Base-by-base conservation (phyloP, 2,113 vertebrate species). In the Conger conger region DNA sequence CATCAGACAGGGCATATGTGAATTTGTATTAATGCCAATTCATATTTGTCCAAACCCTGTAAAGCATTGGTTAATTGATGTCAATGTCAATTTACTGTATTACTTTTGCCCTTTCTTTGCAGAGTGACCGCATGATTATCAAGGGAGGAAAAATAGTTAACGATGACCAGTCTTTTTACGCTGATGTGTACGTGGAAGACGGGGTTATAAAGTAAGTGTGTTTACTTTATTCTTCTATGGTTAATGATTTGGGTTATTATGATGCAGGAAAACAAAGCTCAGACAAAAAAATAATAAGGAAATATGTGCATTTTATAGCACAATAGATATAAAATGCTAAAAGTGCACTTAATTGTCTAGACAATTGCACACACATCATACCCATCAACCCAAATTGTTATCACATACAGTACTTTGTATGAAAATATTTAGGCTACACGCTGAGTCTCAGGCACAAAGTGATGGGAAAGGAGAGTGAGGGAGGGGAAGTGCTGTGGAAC, bases 61-160 rank as follows among this genome's bases (percentile, higher is more conserved):
- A 4, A 63, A 27, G 54, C 15, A 7, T 20, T 57, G 54, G 18
- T 4, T 63, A 63, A 20, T 63, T 63, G 57, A 63, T 63, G 57
- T 63, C 57, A 63, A 4, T 63, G 57, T 27, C 23, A 60, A 20
- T 11, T 20, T 60, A 15, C 33, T 11, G 30, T 18, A 80, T 0
- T 6, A 53, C 20, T 9, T 76, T 36, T 27, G 4, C 38, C 36
- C 53, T 83, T 35, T 84, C 33, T 81, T 79, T 91, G 77, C 88
- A 99, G 98, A 95, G 94, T 4, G 96, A 98, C 88, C 94, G 89
- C 40, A 93, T 99, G 37, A 92, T 99, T 45, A 96, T 99, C 90
- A 97, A 96, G 95, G 97, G 98, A 79, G 98, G 98, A 36, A 99
- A 95, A 92, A 92, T 99, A 0, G 97, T 99, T 86, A 99, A 99